Conservation (phyloP, 2,888 invertebrate genomes). For the Drosophila flavopinicola region DNA sequence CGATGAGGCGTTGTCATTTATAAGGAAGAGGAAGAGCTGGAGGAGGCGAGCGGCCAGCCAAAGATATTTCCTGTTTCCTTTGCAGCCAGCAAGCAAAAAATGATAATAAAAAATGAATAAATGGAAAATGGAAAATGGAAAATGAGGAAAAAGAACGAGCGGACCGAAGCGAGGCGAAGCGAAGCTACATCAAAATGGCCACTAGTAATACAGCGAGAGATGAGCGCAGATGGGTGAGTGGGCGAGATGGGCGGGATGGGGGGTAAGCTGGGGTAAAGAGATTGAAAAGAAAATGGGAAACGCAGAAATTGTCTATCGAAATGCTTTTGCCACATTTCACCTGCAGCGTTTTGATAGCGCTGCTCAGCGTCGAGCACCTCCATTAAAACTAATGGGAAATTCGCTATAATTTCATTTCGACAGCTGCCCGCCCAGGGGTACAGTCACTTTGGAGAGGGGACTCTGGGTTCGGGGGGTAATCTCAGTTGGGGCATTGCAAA, state of each 20-base stretch:
- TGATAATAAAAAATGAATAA: slow-evolving; percentile 81
- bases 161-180: slow-evolving; percentile 25
- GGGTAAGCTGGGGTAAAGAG: slow-evolving; percentile 1
- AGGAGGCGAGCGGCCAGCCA: slow-evolving; percentile 57
- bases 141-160: slow-evolving; percentile 46
- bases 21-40: slow-evolving; percentile 41
- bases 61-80: slow-evolving; percentile 73
- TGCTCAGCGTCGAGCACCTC: slow-evolving; percentile 47
- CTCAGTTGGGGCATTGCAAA: background rate
- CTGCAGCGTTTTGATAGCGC: slow-evolving; percentile 70
- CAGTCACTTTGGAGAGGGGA: no score
- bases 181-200: slow-evolving; percentile 63
- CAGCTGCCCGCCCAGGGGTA: slow-evolving; percentile 21
- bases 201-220: slow-evolving; percentile 33
- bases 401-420: slow-evolving; percentile 78
- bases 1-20: slow-evolving; percentile 83
- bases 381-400: slow-evolving; percentile 80
- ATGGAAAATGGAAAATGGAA: slow-evolving; percentile 77
- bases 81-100: slow-evolving; percentile 24
- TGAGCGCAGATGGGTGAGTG: background rate
- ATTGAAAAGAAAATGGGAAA: slow-evolving; percentile 46
- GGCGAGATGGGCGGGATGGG: background rate
- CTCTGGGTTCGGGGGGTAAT: no score
- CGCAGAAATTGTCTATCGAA: slow-evolving; percentile 70
- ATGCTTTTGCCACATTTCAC: slow-evolving; percentile 65